Percentiles rank a stretch among this genome's conserved stretches.
Conservation (phyloP, 2,888 invertebrate genomes). For the Auanema sp. region DNA sequence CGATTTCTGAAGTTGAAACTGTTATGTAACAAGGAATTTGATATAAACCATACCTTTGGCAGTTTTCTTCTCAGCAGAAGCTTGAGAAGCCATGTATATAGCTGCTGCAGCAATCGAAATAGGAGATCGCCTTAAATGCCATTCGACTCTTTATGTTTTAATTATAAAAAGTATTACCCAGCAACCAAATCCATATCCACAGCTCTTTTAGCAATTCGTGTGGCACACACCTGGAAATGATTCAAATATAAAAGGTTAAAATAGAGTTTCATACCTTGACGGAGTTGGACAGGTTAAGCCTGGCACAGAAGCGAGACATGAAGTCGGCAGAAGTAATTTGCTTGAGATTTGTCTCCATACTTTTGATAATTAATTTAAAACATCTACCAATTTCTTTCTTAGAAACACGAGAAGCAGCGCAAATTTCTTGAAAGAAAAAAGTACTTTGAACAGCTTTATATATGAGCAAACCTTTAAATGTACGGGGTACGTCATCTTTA, state of each 20-base stretch:
- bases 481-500: conserved; percentile 96
- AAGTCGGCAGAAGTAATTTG: conserved; percentile 97
- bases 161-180: conserved; percentile 70
- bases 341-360: conserved; percentile 92
- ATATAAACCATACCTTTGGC: conserved; percentile 74
- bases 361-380: conserved; percentile 93
- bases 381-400: conserved; percentile 98
- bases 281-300: conserved; percentile 75
- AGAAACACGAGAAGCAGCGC: conserved; percentile 90
- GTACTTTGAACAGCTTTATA: too few relatives aligned
- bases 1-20: conserved; percentile 76
- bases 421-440: conserved; percentile 78
- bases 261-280: conserved; percentile 26
- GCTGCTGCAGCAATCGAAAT: conserved; percentile 98
- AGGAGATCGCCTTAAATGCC: conserved; percentile 76
- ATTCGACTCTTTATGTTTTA: background rate
- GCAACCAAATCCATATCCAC: conserved; percentile 95
- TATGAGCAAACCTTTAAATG: conserved; percentile 81
- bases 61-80: conserved; percentile 87
- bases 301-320: conserved; percentile 89
- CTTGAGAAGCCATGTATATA: conserved; percentile 98
- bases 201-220: conserved; percentile 92
- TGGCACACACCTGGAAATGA: conserved; percentile 76
- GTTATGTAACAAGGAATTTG: background rate
- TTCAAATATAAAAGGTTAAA: background rate